phyloP scores from a whole-genome alignment of 2,113 vertebrate genomes.

The Cricetomys ansorgei region DNA sequence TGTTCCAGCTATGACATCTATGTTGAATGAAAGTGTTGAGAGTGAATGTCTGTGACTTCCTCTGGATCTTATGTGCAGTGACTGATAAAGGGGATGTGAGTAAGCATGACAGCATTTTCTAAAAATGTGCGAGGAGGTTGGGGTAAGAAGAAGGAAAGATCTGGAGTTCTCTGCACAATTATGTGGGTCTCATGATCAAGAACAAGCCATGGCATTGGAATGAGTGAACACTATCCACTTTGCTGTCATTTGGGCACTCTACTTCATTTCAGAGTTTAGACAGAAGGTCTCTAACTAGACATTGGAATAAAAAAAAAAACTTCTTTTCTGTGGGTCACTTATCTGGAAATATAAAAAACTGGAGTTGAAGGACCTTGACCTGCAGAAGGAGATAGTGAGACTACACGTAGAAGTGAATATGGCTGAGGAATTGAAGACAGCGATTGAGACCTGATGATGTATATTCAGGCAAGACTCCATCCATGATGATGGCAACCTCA shows the following conservation, averaged over 20 bases:
- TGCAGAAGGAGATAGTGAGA: slow-evolving; percentile 42
- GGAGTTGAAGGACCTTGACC: neutral
- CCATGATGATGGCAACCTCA: neutral
- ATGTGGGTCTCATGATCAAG: neutral
- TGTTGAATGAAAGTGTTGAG: neutral
- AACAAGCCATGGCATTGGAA: neutral
- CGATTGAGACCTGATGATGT: neutral
- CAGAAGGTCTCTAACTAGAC: neutral
- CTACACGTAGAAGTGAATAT: neutral
- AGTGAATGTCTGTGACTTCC: neutral
- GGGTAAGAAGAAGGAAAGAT: neutral
- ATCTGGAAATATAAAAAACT: slow-evolving; percentile 23
- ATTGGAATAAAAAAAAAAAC: neutral
- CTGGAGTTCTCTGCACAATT: neutral
- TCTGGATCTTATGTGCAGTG: neutral
- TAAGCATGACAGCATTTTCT: neutral
- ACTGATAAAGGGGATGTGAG: neutral
- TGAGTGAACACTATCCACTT: neutral
- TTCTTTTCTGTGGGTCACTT: neutral
- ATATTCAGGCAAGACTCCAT: neutral
- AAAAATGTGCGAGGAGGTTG: neutral
- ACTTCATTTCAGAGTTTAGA: slow-evolving; percentile 33
- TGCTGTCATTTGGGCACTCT: neutral
- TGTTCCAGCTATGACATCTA: neutral
- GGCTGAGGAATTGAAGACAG: neutral